Conservation (phyloP, 2,113 vertebrate genomes). For the Pseudorectes ferrugineus region DNA sequence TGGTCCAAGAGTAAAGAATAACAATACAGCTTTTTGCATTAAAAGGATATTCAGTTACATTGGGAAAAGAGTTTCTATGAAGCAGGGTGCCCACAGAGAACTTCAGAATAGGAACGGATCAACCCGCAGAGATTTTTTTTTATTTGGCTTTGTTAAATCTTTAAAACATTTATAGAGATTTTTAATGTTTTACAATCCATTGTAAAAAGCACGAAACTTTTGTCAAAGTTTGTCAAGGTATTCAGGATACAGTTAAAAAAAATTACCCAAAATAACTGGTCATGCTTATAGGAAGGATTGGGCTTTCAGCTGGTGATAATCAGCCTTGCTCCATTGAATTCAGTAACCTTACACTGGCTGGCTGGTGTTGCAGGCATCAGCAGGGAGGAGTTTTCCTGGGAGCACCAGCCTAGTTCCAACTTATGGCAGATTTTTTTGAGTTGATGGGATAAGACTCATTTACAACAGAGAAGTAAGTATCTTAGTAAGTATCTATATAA, state of each 20-base stretch:
- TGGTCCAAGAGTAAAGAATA: conserved; percentile 36
- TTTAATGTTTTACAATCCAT: conserved; percentile 14
- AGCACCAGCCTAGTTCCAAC: background rate
- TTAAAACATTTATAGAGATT: background rate
- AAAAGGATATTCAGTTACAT: conserved; percentile 8
- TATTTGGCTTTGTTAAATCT: conserved; percentile 22
- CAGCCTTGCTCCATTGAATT: background rate
- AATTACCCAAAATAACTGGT: background rate
- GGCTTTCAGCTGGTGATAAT: background rate
- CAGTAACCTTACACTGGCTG: background rate
- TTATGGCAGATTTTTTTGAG: background rate
- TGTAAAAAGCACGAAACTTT: conserved; percentile 26
- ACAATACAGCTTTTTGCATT: conserved; percentile 11
- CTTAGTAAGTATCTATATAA: background rate
- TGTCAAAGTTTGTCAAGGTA: background rate
- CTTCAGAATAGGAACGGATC: background rate
- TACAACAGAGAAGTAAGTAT: background rate
- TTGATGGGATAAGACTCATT: background rate
- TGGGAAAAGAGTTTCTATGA: conserved; percentile 38
- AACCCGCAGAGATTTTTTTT: background rate
- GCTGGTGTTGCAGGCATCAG: background rate
- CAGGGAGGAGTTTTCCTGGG: background rate
- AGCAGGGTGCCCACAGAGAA: background rate
- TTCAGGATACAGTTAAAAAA: background rate
- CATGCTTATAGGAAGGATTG: background rate